Evolutionary conservation across 2,113 vertebrate genomes (phyloP).

Genomic region (Ciconia stormi): DNA sequence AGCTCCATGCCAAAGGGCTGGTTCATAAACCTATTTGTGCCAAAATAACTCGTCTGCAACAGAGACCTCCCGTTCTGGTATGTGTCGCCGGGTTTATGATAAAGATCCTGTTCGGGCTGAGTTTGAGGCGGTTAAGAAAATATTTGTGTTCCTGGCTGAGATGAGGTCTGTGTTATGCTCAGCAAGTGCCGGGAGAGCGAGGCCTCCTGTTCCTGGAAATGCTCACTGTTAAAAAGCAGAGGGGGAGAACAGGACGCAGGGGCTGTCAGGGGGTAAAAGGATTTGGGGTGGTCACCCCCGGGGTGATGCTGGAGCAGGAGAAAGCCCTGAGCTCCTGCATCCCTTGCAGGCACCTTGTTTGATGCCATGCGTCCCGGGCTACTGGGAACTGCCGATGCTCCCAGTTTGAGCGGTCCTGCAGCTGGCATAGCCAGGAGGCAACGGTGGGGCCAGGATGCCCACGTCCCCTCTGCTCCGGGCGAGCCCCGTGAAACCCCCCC

Average conservation of each 20-base stretch:
- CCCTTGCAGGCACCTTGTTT: neutral
- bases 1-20: neutral
- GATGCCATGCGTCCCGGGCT: rapidly evolving
- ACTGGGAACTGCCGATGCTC: neutral
- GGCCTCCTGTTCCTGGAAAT: neutral
- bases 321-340: neutral
- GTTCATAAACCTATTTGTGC: neutral
- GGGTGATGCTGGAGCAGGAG: neutral
- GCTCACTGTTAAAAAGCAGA: neutral
- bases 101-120: neutral
- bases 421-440: neutral
- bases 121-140: conserved; percentile 4
- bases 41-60: neutral
- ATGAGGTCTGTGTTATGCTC: neutral
- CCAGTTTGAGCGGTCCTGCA: neutral
- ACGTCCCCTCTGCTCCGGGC: neutral
- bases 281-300: neutral
- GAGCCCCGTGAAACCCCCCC: neutral
- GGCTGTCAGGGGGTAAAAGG: neutral
- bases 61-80: neutral
- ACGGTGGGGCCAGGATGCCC: neutral
- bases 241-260: rapidly evolving
- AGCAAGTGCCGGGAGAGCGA: neutral
- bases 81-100: neutral
- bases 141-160: conserved; percentile 22